Base-by-base conservation (phyloP, 2,888 invertebrate genomes). In the Hipparchia sbordonii region DNA sequence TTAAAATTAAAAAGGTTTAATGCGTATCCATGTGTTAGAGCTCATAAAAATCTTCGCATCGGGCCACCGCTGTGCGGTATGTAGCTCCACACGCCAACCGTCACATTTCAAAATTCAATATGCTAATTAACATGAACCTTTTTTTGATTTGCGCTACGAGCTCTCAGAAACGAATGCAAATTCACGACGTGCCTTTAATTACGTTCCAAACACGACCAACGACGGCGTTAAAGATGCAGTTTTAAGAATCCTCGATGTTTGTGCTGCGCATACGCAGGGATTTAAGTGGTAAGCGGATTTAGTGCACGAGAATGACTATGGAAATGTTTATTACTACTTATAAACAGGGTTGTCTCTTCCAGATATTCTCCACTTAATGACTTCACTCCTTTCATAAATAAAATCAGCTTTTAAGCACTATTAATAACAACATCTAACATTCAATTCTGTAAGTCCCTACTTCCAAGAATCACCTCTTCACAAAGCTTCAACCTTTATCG, bases 31-130 rank as follows among this genome's bases (percentile, higher is more conserved):
- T 80, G 87, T 80, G 79, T 81, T 80, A 78, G 80, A 77, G 83
- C 79, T 82, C 84, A 84, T 86, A 88, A 89, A 87, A 87, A 83
- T 86, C 84, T 80, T 81, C 79, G 83, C 85, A 84, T 77, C 78
- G 82, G 88, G 87, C 92, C 90, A 91, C 92, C 93, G 88, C 90
- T 89, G 92, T 88, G 91, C 86, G 83, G 87, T 87, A 90, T 87
- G 86, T 86, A 86, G 82, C 87, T 84, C 84, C 83, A 86, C 89
- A 90, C 89, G 87, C 90, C 84, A 91, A 89, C 90, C 91, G 87
- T 92, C 92, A 92, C 92, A 91, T 91, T 91, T 92, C 90, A 90
- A 91, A 92, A 92, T 90, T 90, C 92, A 92, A 93, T 93, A 93
- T 93, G 93, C 93, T 93, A 93, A 93, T 93, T 93, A 93, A 90